phyloP scores from a whole-genome alignment of 1,140 invertebrate genomes.

The Camponotus pennsylvanicus region DNA sequence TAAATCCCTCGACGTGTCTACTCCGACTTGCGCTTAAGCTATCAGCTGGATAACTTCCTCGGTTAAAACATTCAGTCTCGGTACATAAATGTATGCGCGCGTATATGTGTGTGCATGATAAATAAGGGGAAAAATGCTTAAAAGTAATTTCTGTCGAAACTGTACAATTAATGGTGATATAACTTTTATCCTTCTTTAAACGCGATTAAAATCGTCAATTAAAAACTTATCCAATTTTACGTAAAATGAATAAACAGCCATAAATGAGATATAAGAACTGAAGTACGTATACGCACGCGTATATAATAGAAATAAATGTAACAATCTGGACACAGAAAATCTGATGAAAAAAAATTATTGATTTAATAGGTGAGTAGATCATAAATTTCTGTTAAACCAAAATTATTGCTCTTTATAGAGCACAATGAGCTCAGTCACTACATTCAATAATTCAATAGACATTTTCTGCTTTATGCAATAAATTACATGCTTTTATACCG shows the following conservation, averaged over 20 bases:
- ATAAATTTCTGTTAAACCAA: background rate
- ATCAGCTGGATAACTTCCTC: constrained; percentile 40
- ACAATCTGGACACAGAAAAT: background rate
- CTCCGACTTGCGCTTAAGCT: constrained; percentile 37
- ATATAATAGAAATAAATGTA: background rate
- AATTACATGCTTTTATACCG: constrained; percentile 15
- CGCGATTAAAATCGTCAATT: constrained; percentile 16
- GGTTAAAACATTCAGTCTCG: constrained; percentile 4
- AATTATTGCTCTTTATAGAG: background rate
- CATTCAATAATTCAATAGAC: constrained; percentile 10
- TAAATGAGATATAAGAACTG: background rate
- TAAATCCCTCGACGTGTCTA: constrained; percentile 59
- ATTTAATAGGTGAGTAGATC: background rate
- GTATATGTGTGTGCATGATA: too few relatives aligned
- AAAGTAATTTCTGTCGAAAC: background rate
- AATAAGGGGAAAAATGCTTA: constrained; percentile 18
- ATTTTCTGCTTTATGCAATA: constrained; percentile 36
- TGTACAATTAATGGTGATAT: constrained; percentile 32
- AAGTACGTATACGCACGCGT: background rate
- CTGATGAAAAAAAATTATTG: background rate
- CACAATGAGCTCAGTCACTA: background rate
- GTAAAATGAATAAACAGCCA: background rate
- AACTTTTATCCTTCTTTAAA: constrained; percentile 19
- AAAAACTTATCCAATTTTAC: constrained; percentile 23
- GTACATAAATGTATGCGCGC: background rate